Conservation (phyloP, 2,888 invertebrate genomes). For the Pseudococcus longispinus region DNA sequence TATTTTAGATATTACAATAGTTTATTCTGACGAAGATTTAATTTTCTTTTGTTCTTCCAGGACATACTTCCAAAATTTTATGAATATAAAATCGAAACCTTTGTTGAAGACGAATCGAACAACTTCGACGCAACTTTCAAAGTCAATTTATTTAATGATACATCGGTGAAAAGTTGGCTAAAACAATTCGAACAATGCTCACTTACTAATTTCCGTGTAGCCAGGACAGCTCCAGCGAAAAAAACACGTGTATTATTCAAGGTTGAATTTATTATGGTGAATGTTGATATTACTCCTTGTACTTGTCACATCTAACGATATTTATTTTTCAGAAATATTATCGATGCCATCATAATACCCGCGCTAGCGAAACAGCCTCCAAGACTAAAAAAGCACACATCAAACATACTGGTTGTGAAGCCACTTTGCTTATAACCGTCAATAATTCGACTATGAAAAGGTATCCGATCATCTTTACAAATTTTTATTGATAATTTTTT, state of each 20-base stretch:
- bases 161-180: background rate
- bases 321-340: slow-evolving; percentile 12
- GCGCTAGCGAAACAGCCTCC: background rate
- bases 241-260: background rate
- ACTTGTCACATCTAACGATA: background rate
- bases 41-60: background rate
- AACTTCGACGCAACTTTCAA: background rate
- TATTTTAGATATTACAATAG: background rate
- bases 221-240: slow-evolving; percentile 24
- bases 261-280: background rate
- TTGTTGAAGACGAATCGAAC: background rate
- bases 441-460: slow-evolving; percentile 13
- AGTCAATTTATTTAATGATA: slow-evolving; percentile 9
- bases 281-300: background rate
- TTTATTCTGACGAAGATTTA: background rate
- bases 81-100: background rate
- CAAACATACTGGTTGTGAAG: slow-evolving; percentile 31
- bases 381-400: slow-evolving; percentile 18
- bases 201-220: background rate
- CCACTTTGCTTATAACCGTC: background rate
- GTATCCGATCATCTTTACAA: background rate
- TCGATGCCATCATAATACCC: slow-evolving; percentile 24
- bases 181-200: slow-evolving; percentile 12
- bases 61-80: slow-evolving; percentile 19
- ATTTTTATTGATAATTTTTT: background rate